A percentile compares a stretch with the other conserved stretches of the same genome.
These are phyloP conservation scores for Tapirus indicus DNA, from an alignment of 2,797 vertebrate species.

Conservation along the genomic window DNA sequence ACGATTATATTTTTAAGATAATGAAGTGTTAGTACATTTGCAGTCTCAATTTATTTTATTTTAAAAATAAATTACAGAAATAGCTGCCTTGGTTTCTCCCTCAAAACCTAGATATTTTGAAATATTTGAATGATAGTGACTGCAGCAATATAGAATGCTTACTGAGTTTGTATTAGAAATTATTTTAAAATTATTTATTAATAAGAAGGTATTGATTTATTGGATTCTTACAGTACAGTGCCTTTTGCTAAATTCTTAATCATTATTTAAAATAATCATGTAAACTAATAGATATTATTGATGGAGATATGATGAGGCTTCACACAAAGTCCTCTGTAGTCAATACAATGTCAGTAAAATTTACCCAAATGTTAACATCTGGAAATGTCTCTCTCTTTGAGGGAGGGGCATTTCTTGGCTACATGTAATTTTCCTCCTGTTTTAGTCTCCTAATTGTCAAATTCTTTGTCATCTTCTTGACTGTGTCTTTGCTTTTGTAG, in stretches of 20 bases:
- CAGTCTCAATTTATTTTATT: neutral
- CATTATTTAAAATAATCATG: slow-evolving; percentile 68
- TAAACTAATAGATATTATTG: slow-evolving; percentile 64
- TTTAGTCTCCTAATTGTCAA: slow-evolving; percentile 13
- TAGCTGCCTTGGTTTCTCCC: neutral
- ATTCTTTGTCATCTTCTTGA: slow-evolving; percentile 24
- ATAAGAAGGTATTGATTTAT: slow-evolving; percentile 63
- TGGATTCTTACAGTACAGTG: slow-evolving; percentile 44
- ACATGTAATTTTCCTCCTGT: neutral
- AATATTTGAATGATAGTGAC: neutral
- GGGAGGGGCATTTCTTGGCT: neutral
- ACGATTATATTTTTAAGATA: neutral
- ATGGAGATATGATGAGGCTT: slow-evolving; percentile 16
- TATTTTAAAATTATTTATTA: slow-evolving; percentile 72
- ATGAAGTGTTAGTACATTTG: neutral
- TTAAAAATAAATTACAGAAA: slow-evolving; percentile 47
- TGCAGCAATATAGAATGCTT: slow-evolving; percentile 17
- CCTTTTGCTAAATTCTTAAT: slow-evolving; percentile 64
- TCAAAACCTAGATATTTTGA: slow-evolving; percentile 37
- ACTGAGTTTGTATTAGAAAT: slow-evolving; percentile 56
- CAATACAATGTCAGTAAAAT: neutral
- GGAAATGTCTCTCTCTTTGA: neutral
- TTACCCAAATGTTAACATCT: slow-evolving; percentile 24
- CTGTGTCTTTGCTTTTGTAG: neutral
- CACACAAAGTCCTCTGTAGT: slow-evolving; percentile 3